Evolutionary conservation across 2,113 vertebrate species (phyloP).

Genomic region (Tyrannus savana): DNA sequence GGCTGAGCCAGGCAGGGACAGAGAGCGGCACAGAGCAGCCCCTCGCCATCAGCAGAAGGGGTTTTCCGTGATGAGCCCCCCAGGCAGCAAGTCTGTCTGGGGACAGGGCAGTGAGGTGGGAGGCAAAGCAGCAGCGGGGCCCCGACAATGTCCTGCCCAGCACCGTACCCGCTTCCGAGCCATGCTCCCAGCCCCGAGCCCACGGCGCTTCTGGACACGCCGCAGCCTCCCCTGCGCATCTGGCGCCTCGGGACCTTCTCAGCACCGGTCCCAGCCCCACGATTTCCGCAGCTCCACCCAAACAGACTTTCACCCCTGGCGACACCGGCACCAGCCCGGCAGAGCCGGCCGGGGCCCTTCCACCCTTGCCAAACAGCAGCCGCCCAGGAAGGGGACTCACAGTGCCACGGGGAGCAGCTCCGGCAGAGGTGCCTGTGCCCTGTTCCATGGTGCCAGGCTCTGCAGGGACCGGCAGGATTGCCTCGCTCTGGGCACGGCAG

Average conservation of each 20-base stretch:
- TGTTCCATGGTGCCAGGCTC: background rate
- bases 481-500: rapidly evolving
- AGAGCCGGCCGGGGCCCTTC: background rate
- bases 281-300: slow-evolving; percentile 43
- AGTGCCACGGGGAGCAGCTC: background rate
- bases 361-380: background rate
- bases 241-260: background rate
- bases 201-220: background rate
- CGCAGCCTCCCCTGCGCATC: background rate
- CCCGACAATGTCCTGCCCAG: rapidly evolving
- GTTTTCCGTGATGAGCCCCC: background rate
- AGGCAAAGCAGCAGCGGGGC: background rate
- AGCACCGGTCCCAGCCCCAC: background rate
- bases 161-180: slow-evolving; percentile 47
- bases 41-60: background rate
- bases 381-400: background rate
- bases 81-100: background rate
- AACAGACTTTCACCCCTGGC: background rate
- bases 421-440: rapidly evolving
- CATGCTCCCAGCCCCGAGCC: background rate
- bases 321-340: background rate
- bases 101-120: background rate
- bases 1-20: background rate
- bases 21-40: background rate
- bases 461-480: rapidly evolving